These are phyloP conservation scores for Eulacestoma nigropectus DNA, from an alignment of 2,113 vertebrate species.

Conservation along the genomic window DNA sequence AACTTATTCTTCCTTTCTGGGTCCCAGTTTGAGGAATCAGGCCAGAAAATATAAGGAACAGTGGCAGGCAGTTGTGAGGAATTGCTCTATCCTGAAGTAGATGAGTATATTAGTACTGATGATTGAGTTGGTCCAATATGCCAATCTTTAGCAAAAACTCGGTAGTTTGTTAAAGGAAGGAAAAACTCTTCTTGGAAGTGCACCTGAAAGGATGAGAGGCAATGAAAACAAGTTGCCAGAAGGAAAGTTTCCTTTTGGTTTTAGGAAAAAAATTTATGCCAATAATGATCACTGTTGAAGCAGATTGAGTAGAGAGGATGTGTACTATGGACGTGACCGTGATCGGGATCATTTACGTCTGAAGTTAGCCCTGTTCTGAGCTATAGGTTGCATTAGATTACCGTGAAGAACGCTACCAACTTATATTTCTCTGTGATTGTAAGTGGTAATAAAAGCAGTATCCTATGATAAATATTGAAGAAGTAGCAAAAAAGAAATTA, in stretches of 20 bases:
- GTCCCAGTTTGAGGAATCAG: background rate
- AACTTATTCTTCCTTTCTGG: background rate
- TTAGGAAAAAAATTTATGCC: background rate
- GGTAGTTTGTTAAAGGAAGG: background rate
- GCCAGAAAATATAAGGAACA: background rate
- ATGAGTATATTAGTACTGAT: background rate
- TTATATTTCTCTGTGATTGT: background rate
- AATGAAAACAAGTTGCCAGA: background rate
- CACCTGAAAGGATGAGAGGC: background rate
- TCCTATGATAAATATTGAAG: background rate
- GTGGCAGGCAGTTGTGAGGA: background rate
- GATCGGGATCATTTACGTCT: background rate
- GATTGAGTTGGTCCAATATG: background rate
- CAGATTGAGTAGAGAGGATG: background rate
- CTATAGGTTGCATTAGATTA: background rate
- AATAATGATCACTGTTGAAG: background rate
- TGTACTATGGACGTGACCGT: background rate
- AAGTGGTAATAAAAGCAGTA: background rate
- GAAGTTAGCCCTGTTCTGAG: background rate
- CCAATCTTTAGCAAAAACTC: background rate
- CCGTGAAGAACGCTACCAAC: background rate
- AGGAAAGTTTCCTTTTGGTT: background rate
- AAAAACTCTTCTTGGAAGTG: background rate
- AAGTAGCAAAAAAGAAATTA: background rate
- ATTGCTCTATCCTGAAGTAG: background rate